Evolutionary conservation across 2,113 vertebrate species (phyloP).

Genomic region (Cacatua alba): DNA sequence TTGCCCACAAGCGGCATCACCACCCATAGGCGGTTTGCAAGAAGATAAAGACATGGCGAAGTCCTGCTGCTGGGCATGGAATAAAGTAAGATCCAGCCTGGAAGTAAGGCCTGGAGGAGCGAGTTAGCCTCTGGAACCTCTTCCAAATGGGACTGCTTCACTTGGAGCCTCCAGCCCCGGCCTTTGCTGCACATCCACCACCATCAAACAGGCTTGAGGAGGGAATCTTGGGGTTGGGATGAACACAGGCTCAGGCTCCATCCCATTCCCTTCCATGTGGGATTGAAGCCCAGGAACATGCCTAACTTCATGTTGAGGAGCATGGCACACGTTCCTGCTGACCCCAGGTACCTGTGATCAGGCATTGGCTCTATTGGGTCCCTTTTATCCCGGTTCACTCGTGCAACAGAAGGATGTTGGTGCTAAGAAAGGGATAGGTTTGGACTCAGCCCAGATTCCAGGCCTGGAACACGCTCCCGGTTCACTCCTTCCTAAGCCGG

Average conservation of each 20-base stretch:
- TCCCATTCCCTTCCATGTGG: neutral
- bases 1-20: neutral
- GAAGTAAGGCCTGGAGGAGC: neutral
- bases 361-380: fast-evolving
- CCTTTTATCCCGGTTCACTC: neutral
- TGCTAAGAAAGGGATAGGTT: neutral
- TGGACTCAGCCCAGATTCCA: neutral
- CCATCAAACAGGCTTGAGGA: neutral
- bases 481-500: neutral
- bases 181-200: fast-evolving
- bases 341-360: fast-evolving
- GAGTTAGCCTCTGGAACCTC: neutral
- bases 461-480: neutral
- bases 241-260: neutral
- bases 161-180: neutral
- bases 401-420: neutral
- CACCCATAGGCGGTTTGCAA: fast-evolving
- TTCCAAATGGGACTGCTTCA: neutral
- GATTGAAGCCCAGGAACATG: neutral
- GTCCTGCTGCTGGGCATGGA: neutral
- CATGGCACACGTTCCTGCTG: neutral
- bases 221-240: neutral
- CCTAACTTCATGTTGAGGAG: neutral
- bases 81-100: neutral
- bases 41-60: neutral